Base-by-base conservation (phyloP, 2,113 vertebrate genomes). In the Vulpes vulpes region DNA sequence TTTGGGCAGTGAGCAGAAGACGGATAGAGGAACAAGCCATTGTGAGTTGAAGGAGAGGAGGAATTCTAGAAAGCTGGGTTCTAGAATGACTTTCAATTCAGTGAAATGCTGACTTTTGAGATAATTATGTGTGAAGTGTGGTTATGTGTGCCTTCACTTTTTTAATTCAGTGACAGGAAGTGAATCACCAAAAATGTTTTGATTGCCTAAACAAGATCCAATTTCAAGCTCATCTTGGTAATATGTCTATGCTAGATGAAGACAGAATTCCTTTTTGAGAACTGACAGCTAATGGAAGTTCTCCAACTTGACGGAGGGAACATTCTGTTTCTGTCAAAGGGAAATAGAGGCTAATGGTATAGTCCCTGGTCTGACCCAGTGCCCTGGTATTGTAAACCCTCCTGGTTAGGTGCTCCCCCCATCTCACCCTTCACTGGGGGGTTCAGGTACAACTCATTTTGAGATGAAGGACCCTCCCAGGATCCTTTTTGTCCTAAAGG, bases 101-200 rank as follows among this genome's bases (percentile, higher is more conserved):
- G 19, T 0, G 0, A 80, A 73, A 98, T 76, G 25, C 65, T 4
- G 1, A 64, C 69, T 95, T 93, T 71, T 6, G 53, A 91, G 23
- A 14, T 59, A 97, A 97, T 88, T 96, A 59, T 92, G 87, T 74
- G 74, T 94, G 88, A 97, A 97, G 0, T 65, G n/a, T 27, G 35
- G 67, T 57, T 97, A 96, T 97, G 98, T 97, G 85, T 96, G 71
- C 59, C 69, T 95, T 97, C 35, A 23, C 35, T 87, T 79, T 89
- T 93, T 89, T 71, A 95, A 69, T 79, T 96, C 69, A 92, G 82
- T 30, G 57, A 95, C 80, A 35, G 89, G 79, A 97, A 97, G 57
- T 97, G 92, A 98, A 95, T 98, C 94, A 96, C 67, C n/a, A 53
- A 97, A 93, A 90, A 95, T 88, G 65, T 95, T 98, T 95, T 97